Evolutionary conservation across 2,113 vertebrate genomes (phyloP).

Genomic region (Chloropsis hardwickii): DNA sequence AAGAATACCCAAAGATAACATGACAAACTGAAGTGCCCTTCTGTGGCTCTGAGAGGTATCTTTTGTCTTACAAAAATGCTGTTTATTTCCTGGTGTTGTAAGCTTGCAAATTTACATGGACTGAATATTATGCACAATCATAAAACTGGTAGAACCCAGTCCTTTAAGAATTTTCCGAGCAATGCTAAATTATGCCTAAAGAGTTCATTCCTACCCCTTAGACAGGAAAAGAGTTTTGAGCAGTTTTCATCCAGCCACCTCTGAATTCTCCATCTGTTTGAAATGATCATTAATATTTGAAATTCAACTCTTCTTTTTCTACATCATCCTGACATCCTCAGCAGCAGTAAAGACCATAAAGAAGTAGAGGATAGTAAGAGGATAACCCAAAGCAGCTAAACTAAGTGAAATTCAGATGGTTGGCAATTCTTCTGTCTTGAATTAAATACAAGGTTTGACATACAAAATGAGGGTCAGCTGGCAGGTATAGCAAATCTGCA

Average conservation of each 20-base stretch:
- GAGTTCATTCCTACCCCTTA: background rate
- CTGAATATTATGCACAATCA: background rate
- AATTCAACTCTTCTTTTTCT: background rate
- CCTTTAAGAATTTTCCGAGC: background rate
- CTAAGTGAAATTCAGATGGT: conserved; percentile 2
- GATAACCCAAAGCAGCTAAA: conserved; percentile 1
- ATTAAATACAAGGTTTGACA: conserved; percentile 12
- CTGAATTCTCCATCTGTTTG: background rate
- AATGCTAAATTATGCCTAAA: background rate
- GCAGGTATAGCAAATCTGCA: conserved; percentile 22
- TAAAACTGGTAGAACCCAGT: background rate
- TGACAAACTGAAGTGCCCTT: background rate
- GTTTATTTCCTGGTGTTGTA: background rate
- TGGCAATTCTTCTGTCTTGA: background rate
- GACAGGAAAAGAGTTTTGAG: background rate
- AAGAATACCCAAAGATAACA: background rate
- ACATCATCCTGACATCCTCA: background rate
- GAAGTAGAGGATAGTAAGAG: background rate
- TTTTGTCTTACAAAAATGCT: background rate
- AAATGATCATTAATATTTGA: background rate
- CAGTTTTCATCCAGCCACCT: background rate
- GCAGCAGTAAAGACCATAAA: background rate
- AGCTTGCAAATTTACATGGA: background rate
- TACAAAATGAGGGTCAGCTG: conserved; percentile 22
- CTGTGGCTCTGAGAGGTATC: background rate